phyloP scores from a whole-genome alignment of 2,797 vertebrate species.

The Tauraco hartlaubi region DNA sequence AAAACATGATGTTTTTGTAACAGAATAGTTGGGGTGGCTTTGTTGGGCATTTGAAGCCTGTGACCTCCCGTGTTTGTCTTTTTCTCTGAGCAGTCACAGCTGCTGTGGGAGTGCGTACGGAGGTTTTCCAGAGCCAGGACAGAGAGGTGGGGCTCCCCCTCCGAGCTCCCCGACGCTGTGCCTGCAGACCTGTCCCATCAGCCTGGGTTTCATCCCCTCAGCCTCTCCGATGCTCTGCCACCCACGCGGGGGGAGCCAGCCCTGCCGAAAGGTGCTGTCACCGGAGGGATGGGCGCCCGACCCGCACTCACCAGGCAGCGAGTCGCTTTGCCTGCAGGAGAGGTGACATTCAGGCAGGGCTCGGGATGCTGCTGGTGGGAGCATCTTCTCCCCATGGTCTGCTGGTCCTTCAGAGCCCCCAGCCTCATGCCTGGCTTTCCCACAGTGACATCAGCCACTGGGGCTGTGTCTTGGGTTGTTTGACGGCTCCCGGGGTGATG shows the following conservation, averaged over 20 bases:
- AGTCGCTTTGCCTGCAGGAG: background rate
- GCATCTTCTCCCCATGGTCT: background rate
- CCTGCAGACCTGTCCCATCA: background rate
- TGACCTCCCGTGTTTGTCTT: slow-evolving; percentile 43
- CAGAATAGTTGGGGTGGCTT: slow-evolving; percentile 33
- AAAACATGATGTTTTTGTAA: slow-evolving; percentile 47
- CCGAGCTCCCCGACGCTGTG: accelerated
- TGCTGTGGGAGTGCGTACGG: background rate
- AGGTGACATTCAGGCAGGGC: background rate
- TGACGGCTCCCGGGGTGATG: background rate
- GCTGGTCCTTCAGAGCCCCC: background rate
- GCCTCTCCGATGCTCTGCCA: background rate
- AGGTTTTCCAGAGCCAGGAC: slow-evolving; percentile 3
- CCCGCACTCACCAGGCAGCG: accelerated
- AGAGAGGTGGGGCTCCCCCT: background rate
- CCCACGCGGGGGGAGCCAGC: background rate
- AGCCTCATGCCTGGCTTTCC: background rate
- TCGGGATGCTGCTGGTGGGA: background rate
- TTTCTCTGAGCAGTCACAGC: background rate
- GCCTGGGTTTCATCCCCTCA: background rate
- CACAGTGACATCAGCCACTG: background rate
- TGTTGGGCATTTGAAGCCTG: slow-evolving; percentile 63
- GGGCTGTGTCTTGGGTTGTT: background rate
- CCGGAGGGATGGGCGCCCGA: background rate
- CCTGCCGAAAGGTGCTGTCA: background rate